These are phyloP conservation scores for Anthonomus grandis DNA, from an alignment of 1,140 invertebrate genomes.

Conservation along the genomic window DNA sequence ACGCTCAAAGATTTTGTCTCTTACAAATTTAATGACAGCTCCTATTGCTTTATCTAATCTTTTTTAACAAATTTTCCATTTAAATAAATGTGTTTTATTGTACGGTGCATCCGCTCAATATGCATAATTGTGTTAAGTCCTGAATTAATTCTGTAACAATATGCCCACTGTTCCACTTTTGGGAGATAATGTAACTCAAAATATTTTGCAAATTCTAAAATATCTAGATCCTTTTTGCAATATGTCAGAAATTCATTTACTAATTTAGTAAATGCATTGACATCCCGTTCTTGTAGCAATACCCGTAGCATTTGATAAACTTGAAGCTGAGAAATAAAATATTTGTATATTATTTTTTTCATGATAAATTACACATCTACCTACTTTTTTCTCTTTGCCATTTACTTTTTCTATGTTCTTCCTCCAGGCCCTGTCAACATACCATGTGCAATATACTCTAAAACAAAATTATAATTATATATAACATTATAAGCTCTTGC, in stretches of 20 bases:
- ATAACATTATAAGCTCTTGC: too few species aligned
- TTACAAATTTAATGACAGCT: constrained; percentile 17
- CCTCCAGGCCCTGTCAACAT: constrained; percentile 11
- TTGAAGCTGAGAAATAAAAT: constrained; percentile 2
- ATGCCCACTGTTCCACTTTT: constrained; percentile 14
- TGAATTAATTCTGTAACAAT: constrained; percentile 11
- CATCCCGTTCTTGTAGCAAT: constrained; percentile 15
- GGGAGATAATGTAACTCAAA: constrained; percentile 13
- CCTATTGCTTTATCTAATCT: constrained; percentile 11
- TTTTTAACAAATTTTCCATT: constrained; percentile 16
- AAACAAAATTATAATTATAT: too few species aligned
- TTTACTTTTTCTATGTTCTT: constrained; percentile 8
- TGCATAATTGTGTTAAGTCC: constrained; percentile 23
- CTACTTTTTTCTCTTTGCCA: constrained; percentile 9
- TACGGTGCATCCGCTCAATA: constrained; percentile 18
- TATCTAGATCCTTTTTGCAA: constrained; percentile 3
- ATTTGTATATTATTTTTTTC: too few species aligned
- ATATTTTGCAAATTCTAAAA: constrained; percentile 11
- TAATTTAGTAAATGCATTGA: constrained; percentile 11
- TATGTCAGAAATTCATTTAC: constrained; percentile 12
- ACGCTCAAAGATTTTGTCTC: constrained; percentile 15
- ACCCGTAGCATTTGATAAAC: constrained; percentile 14
- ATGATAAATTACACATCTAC: too few species aligned
- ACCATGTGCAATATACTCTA: constrained; percentile 11
- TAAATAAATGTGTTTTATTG: constrained; percentile 19